Conservation (phyloP, 1,140 invertebrate genomes). For the Hirudo medicinalis region DNA sequence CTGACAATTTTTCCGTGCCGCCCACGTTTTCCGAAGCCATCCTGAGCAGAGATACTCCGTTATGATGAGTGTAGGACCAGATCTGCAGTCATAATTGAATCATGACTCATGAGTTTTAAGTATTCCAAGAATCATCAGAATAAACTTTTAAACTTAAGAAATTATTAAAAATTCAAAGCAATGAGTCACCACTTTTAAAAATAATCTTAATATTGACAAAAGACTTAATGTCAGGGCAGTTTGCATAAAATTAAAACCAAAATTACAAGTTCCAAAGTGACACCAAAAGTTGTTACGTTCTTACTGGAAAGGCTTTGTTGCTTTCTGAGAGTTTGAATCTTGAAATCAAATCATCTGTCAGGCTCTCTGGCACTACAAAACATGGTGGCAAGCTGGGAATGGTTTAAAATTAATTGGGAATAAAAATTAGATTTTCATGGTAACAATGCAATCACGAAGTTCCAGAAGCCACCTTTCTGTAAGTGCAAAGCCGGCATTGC, state of each 20-base stretch:
- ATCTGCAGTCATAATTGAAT: slow-evolving; percentile 3
- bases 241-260: too few species aligned
- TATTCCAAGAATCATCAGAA: too few species aligned
- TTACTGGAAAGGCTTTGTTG: slow-evolving; percentile 10
- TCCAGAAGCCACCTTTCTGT: not conserved
- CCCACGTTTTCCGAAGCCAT: not conserved
- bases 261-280: too few species aligned
- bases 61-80: slow-evolving; percentile 8
- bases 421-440: not conserved
- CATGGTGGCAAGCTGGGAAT: slow-evolving; percentile 8
- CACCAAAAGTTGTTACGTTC: not conserved
- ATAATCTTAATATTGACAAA: too few species aligned
- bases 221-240: too few species aligned
- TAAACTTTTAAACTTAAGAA: too few species aligned
- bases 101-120: too few species aligned
- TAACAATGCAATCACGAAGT: not conserved
- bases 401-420: not conserved
- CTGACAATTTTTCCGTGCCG: slow-evolving; percentile 2
- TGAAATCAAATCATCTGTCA: not conserved
- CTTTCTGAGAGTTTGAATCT: not conserved
- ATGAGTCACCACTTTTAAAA: too few species aligned
- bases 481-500: slow-evolving; percentile 4
- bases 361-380: slow-evolving; percentile 13
- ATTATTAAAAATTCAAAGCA: too few species aligned
- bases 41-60: slow-evolving; percentile 8